Conservation (phyloP, 2,797 vertebrate genomes). For the Picus viridis region DNA sequence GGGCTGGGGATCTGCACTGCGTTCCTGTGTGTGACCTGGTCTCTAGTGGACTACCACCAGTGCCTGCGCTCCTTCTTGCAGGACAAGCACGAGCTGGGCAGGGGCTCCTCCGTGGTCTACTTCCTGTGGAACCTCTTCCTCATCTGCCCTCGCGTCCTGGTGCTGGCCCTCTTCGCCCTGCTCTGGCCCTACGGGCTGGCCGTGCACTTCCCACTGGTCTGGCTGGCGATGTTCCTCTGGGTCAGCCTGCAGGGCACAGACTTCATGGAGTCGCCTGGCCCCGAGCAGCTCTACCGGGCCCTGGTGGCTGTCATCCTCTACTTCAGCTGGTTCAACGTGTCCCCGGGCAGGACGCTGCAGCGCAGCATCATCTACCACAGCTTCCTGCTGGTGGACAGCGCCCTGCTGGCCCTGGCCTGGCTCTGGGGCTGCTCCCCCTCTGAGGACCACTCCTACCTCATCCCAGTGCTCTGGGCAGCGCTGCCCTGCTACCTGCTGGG, state of each 20-base stretch:
- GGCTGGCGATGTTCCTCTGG: conserved; percentile 87
- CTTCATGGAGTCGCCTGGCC: conserved; percentile 85
- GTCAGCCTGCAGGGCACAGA: conserved; percentile 84
- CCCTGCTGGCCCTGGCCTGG: conserved; percentile 83
- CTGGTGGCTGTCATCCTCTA: conserved; percentile 90
- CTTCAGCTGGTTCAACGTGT: conserved; percentile 96
- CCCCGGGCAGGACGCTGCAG: conserved; percentile 81
- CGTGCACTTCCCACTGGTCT: conserved; percentile 84
- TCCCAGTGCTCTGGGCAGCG: neutral
- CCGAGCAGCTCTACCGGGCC: conserved; percentile 90
- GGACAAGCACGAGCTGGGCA: conserved; percentile 83
- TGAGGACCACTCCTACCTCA: conserved; percentile 42
- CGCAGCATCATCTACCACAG: conserved; percentile 87
- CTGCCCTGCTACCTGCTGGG: conserved; percentile 83
- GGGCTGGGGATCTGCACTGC: conserved; percentile 86
- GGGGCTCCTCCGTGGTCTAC: conserved; percentile 83
- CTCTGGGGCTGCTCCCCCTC: conserved; percentile 65
- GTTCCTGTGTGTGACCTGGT: conserved; percentile 90
- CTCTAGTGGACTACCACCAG: conserved; percentile 93
- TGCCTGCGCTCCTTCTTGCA: conserved; percentile 90
- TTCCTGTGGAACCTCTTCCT: conserved; percentile 95
- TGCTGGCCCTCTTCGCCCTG: conserved; percentile 85
- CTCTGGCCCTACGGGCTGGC: conserved; percentile 78
- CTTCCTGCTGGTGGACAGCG: conserved; percentile 84
- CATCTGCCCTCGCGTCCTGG: conserved; percentile 86